These are phyloP conservation scores for Alexandromys fortis DNA, from an alignment of 2,113 vertebrate species.

Conservation along the genomic window DNA sequence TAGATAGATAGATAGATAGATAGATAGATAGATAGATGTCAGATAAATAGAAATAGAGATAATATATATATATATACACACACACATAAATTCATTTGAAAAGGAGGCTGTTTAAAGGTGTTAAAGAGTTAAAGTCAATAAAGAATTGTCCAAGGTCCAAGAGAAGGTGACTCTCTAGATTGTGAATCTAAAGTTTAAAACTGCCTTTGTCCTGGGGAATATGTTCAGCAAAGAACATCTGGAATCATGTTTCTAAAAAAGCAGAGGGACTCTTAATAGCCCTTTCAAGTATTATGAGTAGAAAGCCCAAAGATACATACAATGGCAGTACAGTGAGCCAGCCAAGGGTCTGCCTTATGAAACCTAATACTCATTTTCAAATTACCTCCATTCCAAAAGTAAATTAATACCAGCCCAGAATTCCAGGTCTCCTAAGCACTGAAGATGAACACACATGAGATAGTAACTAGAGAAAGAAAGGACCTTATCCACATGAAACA, in stretches of 20 bases:
- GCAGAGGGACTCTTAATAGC: neutral
- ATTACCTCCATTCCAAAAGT: neutral
- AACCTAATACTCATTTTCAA: neutral
- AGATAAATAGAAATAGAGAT: neutral
- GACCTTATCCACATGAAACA: neutral
- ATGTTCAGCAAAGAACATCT: slow-evolving; percentile 39
- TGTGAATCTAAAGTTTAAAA: slow-evolving; percentile 14
- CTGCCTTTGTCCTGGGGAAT: neutral
- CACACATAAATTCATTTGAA: neutral
- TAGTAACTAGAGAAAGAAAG: neutral
- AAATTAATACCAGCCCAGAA: neutral
- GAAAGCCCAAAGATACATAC: neutral
- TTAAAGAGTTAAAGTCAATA: neutral
- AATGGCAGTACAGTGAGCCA: neutral
- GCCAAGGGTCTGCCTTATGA: neutral
- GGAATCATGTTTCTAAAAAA: neutral
- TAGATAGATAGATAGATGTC: neutral
- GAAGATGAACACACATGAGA: slow-evolving; percentile 23
- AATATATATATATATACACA: neutral
- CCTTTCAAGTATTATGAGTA: neutral
- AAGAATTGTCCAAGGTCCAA: neutral
- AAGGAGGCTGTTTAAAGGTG: neutral
- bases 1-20: neutral
- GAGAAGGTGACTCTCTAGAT: neutral
- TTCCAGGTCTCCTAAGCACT: neutral